Base-by-base conservation (phyloP, 1,140 invertebrate species). In the Harlomillsia oculata region DNA sequence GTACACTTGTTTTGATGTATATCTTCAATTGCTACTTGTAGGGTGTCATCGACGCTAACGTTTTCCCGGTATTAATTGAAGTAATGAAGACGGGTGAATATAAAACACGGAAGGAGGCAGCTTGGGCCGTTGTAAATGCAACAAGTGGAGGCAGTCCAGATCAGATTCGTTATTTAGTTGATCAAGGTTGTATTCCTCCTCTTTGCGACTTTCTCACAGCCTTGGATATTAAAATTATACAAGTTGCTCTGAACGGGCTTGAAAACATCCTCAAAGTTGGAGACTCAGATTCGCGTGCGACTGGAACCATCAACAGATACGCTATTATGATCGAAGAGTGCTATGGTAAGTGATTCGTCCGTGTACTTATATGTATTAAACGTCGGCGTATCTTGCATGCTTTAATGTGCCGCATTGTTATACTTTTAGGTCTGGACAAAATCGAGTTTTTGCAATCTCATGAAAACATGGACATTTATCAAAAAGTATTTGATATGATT, bases 121-220 rank as follows among this genome's bases (percentile, higher is more conserved):
- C 92, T 0, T 97, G 95, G 95, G 92, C 93, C 5, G 93, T 98
- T 48, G 96, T 94, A 1, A 98, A 98, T 74, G 90, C 93, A 0
- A 96, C 93, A 1, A 95, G 89, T 55, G 93, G 93, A 25, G 95
- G 94, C 18, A 89, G 87, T 2, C 82, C 88, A 1, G 89, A 90
- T 66, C 94, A 97, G 76, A 94, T 97, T 66, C 79, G 82, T 76
- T 88, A 82, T 63, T 67, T 74, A 20, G 72, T 74, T 29, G 62
- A 71, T 29, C 68, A 72, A 69, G 84, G 85, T 39, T 95, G 90
- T 70, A 93, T 98, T 66, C 82, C 85, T n/a, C 92, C 93, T 0
- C 75, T 98, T 56, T 97, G 94, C 72, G 89, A 96, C 69, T 77
- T 97, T 50, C 74, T 98, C 29, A 93, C 90, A 1, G 84, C 96